These are phyloP conservation scores for Eupleurogrammus muticus DNA, from an alignment of 2,797 vertebrate species.

Conservation along the genomic window DNA sequence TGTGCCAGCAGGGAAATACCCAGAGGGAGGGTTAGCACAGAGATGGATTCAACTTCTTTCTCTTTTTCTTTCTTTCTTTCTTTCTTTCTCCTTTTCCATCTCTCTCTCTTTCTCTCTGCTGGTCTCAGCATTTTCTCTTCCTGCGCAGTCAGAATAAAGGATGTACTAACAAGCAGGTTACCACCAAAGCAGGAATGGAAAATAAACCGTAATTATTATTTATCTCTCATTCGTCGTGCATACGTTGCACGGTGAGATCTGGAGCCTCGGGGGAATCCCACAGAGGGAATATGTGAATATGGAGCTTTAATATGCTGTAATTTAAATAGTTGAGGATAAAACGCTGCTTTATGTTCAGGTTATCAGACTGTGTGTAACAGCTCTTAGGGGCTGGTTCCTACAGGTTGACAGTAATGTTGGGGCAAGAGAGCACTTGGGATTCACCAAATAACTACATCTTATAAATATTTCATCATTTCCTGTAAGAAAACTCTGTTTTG, in stretches of 20 bases:
- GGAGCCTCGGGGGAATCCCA: conserved; percentile 16
- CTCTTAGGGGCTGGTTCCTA: background rate
- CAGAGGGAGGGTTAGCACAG: conserved; percentile 59
- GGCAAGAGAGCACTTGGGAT: background rate
- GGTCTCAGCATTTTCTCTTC: conserved; percentile 60
- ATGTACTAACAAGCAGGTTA: conserved; percentile 64
- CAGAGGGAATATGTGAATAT: conserved; percentile 16
- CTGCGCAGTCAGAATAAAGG: conserved; percentile 29
- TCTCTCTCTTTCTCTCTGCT: conserved; percentile 40
- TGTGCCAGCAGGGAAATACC: conserved; percentile 63
- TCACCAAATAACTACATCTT: background rate
- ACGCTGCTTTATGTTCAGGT: conserved; percentile 12
- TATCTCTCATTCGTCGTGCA: conserved; percentile 52
- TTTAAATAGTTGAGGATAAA: conserved; percentile 40
- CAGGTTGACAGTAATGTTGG: background rate
- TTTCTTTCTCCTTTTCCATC: conserved; percentile 5
- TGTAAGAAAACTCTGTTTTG: background rate
- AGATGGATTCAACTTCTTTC: conserved; percentile 49
- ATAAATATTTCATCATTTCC: background rate
- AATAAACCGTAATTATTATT: conserved; percentile 61
- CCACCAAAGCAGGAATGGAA: conserved; percentile 51
- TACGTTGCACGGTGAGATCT: conserved; percentile 38
- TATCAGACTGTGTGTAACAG: conserved; percentile 9
- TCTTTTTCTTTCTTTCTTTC: conserved; percentile 10
- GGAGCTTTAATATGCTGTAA: conserved; percentile 8